Conservation (phyloP, 2,888 invertebrate species). For the Drosophila neoperkinsi region DNA sequence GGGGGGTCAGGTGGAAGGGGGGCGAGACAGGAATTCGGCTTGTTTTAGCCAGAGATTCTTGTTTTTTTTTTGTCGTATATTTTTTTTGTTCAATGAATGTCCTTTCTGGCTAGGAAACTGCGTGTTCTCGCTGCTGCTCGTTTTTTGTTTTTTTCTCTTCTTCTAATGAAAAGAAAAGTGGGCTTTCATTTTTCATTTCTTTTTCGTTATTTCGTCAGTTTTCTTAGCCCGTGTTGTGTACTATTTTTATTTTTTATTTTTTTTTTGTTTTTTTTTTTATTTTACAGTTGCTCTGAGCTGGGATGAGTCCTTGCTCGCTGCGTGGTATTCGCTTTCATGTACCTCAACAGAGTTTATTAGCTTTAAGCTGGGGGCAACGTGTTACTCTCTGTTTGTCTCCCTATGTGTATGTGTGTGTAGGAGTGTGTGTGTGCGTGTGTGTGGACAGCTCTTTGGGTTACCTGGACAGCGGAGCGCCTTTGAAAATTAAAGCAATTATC, state of each 20-base stretch:
- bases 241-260: slow-evolving; percentile 41
- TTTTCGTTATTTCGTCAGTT: slow-evolving; percentile 21
- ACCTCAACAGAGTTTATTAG: slow-evolving; percentile 68
- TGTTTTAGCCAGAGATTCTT: slow-evolving; percentile 59
- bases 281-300: slow-evolving; percentile 29
- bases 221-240: slow-evolving; percentile 32
- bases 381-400: slow-evolving; percentile 1
- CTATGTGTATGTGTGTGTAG: slow-evolving; percentile 3
- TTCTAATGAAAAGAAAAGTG: slow-evolving; percentile 74
- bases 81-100: slow-evolving; percentile 51
- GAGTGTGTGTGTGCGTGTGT: background rate
- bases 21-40: slow-evolving; percentile 50
- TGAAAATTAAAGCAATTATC: slow-evolving; percentile 61
- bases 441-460: slow-evolving; percentile 50
- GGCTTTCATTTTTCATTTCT: slow-evolving; percentile 62
- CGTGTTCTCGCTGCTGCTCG: slow-evolving; percentile 50
- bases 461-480: slow-evolving; percentile 52
- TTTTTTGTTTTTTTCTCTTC: slow-evolving; percentile 40
- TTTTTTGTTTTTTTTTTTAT: slow-evolving; percentile 6
- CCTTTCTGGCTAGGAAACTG: slow-evolving; percentile 65
- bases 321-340: slow-evolving; percentile 76
- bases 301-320: slow-evolving; percentile 50
- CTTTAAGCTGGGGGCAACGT: slow-evolving; percentile 59
- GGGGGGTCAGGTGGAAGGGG: background rate
- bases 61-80: slow-evolving; percentile 24